These are phyloP conservation scores for Maconellicoccus hirsutus DNA, from an alignment of 1,140 invertebrate species.

Conservation along the genomic window DNA sequence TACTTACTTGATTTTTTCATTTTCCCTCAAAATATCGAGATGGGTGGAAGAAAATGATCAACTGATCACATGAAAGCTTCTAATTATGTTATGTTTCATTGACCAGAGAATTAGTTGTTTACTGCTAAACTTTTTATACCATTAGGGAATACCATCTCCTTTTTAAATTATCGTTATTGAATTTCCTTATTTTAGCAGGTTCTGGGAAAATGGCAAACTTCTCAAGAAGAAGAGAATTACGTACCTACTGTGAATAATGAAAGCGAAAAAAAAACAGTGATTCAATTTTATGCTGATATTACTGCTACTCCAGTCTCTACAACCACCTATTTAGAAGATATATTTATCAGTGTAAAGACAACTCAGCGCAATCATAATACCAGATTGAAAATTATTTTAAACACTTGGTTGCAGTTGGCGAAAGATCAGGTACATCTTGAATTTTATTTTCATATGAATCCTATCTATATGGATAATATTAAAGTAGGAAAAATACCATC, in stretches of 20 bases:
- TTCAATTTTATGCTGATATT: not conserved
- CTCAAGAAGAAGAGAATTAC: not conserved
- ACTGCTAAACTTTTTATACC: no score
- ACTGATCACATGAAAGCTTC: no score
- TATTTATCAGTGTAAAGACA: constrained; percentile 92
- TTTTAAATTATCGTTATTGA: not conserved
- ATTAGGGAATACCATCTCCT: no score
- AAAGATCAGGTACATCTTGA: constrained; percentile 62
- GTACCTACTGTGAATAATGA: not conserved
- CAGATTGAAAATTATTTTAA: constrained; percentile 72
- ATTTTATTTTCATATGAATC: not conserved
- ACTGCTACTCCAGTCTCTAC: not conserved
- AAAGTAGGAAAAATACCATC: no score
- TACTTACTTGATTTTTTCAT: no score
- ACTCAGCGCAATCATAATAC: constrained; percentile 74
- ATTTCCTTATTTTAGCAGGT: not conserved
- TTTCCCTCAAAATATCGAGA: no score
- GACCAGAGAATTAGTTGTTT: no score
- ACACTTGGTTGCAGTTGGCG: constrained; percentile 86
- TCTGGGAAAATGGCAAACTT: not conserved
- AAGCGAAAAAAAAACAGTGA: not conserved
- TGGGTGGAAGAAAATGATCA: no score
- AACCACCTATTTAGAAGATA: constrained; percentile 39
- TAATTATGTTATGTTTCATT: no score
- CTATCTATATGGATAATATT: no score